Evolutionary conservation across 1,140 invertebrate genomes (phyloP).

Genomic region (Octopus bimaculoides): DNA sequence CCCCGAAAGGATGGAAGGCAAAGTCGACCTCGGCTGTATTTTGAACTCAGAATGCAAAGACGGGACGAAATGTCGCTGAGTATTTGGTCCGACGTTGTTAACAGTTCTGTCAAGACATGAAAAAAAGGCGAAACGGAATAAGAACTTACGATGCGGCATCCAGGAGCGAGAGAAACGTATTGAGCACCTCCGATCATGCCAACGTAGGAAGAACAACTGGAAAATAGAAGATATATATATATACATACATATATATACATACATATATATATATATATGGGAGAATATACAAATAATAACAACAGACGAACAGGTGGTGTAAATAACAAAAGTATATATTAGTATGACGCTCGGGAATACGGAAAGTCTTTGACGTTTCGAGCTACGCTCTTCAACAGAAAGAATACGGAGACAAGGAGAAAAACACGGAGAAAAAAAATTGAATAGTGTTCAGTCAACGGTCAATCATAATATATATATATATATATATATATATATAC

Average conservation of each 20-base stretch:
- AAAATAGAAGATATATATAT: background rate
- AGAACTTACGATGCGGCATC: slow-evolving; percentile 36
- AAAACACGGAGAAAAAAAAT: background rate
- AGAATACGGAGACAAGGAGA: background rate
- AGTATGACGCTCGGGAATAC: no score
- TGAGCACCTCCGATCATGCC: slow-evolving; percentile 35
- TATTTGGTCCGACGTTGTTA: no score
- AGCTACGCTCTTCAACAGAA: no score
- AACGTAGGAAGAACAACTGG: slow-evolving; percentile 36
- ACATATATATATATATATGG: background rate
- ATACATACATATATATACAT: background rate
- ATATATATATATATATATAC: background rate
- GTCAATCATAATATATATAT: background rate
- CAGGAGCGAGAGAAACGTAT: slow-evolving; percentile 30
- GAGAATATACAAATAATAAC: no score
- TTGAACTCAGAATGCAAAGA: no score
- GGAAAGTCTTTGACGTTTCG: no score
- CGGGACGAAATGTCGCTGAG: no score
- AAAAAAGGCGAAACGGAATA: background rate
- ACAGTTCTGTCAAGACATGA: no score
- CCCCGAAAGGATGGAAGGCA: no score
- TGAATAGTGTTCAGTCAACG: background rate
- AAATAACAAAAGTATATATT: no score
- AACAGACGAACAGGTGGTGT: no score
- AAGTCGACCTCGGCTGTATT: no score